Percentiles rank a stretch among this genome's conserved stretches.
Conservation (phyloP, 2,888 invertebrate species). For the Sinohyriopsis cumingii region DNA sequence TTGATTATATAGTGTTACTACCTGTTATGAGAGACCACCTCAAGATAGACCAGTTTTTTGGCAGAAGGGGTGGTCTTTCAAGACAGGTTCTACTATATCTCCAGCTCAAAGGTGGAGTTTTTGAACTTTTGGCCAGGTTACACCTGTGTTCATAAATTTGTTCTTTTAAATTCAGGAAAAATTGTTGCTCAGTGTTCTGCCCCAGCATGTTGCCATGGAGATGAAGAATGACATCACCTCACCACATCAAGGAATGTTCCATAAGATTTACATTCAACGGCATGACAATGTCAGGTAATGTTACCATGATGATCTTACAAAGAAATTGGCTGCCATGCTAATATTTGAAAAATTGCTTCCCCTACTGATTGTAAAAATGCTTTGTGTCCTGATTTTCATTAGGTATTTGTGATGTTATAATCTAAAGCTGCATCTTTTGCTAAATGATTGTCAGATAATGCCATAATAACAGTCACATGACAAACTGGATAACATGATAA, state of each 20-base stretch:
- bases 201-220: constrained; percentile 93
- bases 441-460: too few relatives aligned
- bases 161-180: constrained; percentile 79
- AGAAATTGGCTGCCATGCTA: neutral
- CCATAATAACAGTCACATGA: too few relatives aligned
- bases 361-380: neutral
- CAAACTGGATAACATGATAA: too few relatives aligned
- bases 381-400: neutral
- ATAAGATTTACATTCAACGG: constrained; percentile 94
- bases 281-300: constrained; percentile 91
- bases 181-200: constrained; percentile 87
- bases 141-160: neutral
- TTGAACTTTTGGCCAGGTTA: neutral
- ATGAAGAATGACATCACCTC: constrained; percentile 95
- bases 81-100: too few relatives aligned
- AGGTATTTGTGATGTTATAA: neutral
- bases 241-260: constrained; percentile 87
- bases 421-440: neutral
- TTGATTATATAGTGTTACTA: too few relatives aligned
- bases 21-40: too few relatives aligned
- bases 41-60: too few relatives aligned
- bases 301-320: neutral
- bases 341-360: neutral
- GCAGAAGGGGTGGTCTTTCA: too few relatives aligned
- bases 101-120: neutral